Percentiles rank a stretch among this genome's conserved stretches.
phyloP scores from a whole-genome alignment of 2,797 vertebrate species.

The Crenuchus spilurus region DNA sequence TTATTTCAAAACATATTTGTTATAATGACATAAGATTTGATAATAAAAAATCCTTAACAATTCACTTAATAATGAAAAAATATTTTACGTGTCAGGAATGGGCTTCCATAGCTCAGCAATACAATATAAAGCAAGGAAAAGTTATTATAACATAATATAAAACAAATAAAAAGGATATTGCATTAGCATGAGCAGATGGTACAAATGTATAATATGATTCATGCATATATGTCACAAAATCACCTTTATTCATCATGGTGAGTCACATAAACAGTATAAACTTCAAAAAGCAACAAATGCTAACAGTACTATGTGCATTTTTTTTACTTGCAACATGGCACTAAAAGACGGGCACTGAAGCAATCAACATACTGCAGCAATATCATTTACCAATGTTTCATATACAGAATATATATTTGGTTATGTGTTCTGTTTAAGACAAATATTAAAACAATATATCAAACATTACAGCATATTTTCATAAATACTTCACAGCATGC shows the following conservation, averaged over 20 bases:
- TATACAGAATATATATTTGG: not conserved
- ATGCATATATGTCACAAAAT: not conserved
- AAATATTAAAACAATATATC: not conserved
- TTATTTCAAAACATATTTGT: too few species aligned
- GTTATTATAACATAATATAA: too few species aligned
- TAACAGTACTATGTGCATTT: not conserved
- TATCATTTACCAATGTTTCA: not conserved
- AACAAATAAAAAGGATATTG: too few species aligned
- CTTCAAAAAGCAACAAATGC: not conserved
- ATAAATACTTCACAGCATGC: slow-evolving; percentile 1
- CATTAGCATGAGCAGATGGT: too few species aligned
- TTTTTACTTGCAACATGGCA: not conserved
- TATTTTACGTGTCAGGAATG: too few species aligned
- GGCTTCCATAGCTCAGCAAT: too few species aligned
- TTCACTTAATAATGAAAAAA: too few species aligned
- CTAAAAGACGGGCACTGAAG: not conserved
- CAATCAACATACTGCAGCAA: not conserved
- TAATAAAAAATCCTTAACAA: too few species aligned
- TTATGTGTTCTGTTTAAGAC: not conserved
- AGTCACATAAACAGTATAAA: not conserved
- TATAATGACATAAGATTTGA: too few species aligned
- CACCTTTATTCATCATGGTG: not conserved
- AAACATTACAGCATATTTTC: not conserved
- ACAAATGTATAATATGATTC: too few species aligned
- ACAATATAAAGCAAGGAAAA: too few species aligned